Base-by-base conservation (phyloP, 2,113 vertebrate species). In the Calidris pugnax region DNA sequence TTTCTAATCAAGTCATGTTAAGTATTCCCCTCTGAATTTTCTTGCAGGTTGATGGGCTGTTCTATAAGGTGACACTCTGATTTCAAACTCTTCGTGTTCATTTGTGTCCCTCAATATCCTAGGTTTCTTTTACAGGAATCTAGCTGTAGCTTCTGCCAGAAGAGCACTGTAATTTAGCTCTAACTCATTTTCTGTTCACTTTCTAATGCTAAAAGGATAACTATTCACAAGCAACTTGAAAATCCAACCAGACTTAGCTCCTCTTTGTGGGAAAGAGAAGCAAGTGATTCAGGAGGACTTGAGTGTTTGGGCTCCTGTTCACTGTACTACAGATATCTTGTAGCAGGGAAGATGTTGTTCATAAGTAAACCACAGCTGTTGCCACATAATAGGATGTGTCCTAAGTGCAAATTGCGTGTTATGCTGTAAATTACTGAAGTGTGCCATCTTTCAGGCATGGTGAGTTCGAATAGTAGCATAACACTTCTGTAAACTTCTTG, bases 1-100 rank as follows among this genome's bases (percentile, higher is more conserved):
- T 57, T 71, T 94, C 39, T 88, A 75, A 85, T 85, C 74, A 72
- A 55, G 53, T 93, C 43, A 69, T 91, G 91, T 96, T 97, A 97
- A 97, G 91, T 96, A 59, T 97, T 95, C 89, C 95, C 90, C 95
- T 99, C 95, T 98, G 98, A 97, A 97, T 99, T 99, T 98, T 98
- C 97, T 98, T 98, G 76, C 98, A 99, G 98, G 98, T 99, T 98
- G 98, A 99, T 98, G 98, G 98, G 96, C 98, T 98, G 97, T 98
- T 98, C 95, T 98, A 98, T 96, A 98, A 99, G 98, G 98, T 98
- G 98, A 98, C 78, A 97, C 97, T 98, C 97, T 98, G 98, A 93
- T 98, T 98, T 98, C 97, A 92, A 97, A 98, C 91, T 96, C 92
- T 95, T 17, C 97, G 89, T 94, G 94, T 98, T 90, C 95, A 97